Conservation (phyloP, 2,113 vertebrate species). For the Corvus hawaiiensis region DNA sequence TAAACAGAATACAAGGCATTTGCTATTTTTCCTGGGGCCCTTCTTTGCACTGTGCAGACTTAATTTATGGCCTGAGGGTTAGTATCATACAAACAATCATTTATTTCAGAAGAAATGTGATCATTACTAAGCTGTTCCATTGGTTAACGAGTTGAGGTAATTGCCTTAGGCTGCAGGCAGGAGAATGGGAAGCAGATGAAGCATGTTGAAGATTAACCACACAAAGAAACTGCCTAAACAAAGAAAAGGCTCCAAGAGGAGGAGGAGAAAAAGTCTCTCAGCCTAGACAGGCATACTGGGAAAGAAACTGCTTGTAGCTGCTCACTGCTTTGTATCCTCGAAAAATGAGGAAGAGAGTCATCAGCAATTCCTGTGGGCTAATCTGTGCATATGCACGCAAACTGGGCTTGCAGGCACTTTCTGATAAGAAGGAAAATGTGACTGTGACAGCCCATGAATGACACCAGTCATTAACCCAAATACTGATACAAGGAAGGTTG, state of each 20-base stretch:
- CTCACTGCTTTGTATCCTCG: neutral
- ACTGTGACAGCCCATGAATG: neutral
- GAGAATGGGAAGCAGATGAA: constrained; percentile 48
- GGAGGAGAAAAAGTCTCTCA: neutral
- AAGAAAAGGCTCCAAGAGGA: neutral
- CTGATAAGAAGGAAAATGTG: neutral
- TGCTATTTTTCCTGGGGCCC: neutral
- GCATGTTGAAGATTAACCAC: constrained; percentile 10
- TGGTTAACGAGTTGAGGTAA: constrained; percentile 12
- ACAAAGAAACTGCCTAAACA: constrained; percentile 26
- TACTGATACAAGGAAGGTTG: neutral
- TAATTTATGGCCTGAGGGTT: neutral
- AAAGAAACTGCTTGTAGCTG: neutral
- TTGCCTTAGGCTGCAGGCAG: neutral
- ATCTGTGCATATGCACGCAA: neutral
- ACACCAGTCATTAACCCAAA: neutral
- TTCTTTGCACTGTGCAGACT: neutral
- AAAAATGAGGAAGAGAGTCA: neutral
- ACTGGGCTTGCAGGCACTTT: neutral
- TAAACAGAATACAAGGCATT: neutral
- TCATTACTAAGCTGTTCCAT: neutral
- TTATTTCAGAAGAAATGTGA: constrained; percentile 10
- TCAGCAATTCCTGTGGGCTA: neutral
- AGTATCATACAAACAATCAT: neutral
- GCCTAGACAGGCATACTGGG: neutral